These are phyloP conservation scores for Chromis chromis DNA, from an alignment of 2,797 vertebrate species.

Conservation along the genomic window DNA sequence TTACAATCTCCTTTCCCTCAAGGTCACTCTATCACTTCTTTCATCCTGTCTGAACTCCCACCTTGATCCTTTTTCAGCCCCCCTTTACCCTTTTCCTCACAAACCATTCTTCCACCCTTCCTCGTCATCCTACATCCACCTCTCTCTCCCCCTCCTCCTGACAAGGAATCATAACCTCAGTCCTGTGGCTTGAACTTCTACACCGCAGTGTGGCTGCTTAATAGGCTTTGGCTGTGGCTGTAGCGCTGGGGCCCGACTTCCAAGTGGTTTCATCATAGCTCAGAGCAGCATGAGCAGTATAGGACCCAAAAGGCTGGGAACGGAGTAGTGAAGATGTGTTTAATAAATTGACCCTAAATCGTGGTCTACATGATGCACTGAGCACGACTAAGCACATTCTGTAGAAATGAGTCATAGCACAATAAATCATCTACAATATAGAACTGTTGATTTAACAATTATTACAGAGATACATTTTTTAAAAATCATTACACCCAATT, in stretches of 20 bases:
- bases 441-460: conserved; percentile 46
- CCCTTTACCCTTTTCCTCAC: conserved; percentile 8
- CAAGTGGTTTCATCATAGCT: conserved; percentile 73
- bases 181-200: conserved; percentile 77
- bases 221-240: conserved; percentile 77
- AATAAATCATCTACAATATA: conserved; percentile 49
- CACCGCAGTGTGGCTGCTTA: conserved; percentile 79
- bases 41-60: not conserved
- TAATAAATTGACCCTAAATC: conserved; percentile 61
- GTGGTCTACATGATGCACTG: conserved; percentile 51
- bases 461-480: conserved; percentile 30
- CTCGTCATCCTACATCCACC: conserved; percentile 46
- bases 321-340: conserved; percentile 65
- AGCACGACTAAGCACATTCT: conserved; percentile 60
- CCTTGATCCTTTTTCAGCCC: conserved; percentile 6
- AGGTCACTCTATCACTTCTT: not conserved
- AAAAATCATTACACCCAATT: not conserved
- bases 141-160: conserved; percentile 53
- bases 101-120: conserved; percentile 48
- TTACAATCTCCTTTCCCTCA: not conserved
- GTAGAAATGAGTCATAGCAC: conserved; percentile 52
- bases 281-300: conserved; percentile 57
- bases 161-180: conserved; percentile 75
- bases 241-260: conserved; percentile 63
- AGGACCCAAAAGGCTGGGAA: conserved; percentile 60